Evolutionary conservation across 2,888 invertebrate genomes (phyloP).

Genomic region (Dicycla oo): DNA sequence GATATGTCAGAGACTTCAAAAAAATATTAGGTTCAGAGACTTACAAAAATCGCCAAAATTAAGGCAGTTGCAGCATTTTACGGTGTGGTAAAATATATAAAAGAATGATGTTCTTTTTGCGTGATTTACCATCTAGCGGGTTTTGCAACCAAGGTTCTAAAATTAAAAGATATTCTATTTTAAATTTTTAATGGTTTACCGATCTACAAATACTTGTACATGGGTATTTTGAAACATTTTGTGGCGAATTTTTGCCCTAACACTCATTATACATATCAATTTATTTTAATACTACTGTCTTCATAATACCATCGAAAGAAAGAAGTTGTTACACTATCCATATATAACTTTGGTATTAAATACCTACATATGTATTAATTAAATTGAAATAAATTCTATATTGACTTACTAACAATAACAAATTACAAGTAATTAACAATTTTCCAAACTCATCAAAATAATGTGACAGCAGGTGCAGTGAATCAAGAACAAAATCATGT

Average conservation of each 20-base stretch:
- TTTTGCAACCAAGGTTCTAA: neutral
- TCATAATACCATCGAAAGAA: slow-evolving; percentile 58
- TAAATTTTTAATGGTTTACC: slow-evolving; percentile 79
- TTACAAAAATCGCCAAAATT: no score
- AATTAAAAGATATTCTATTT: slow-evolving; percentile 14
- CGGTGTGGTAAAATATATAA: no score
- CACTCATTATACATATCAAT: slow-evolving; percentile 81
- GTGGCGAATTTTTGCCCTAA: slow-evolving; percentile 83
- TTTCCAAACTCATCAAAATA: slow-evolving; percentile 23
- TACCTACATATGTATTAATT: slow-evolving; percentile 63
- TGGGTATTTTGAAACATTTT: slow-evolving; percentile 82
- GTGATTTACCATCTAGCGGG: neutral
- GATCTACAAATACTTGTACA: slow-evolving; percentile 88
- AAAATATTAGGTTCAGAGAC: no score
- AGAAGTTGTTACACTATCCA: slow-evolving; percentile 40
- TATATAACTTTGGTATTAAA: slow-evolving; percentile 69
- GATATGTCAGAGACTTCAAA: no score
- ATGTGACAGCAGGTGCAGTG: slow-evolving; percentile 12
- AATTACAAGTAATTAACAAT: slow-evolving; percentile 53
- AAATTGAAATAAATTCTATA: slow-evolving; percentile 61
- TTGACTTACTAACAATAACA: slow-evolving; percentile 54
- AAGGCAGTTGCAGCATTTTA: no score
- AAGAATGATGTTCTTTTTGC: neutral
- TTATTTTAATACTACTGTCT: slow-evolving; percentile 69
- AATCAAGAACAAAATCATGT: neutral